These are phyloP conservation scores for Parauchenoglanis punctatus DNA, from an alignment of 2,797 vertebrate genomes.

Conservation along the genomic window DNA sequence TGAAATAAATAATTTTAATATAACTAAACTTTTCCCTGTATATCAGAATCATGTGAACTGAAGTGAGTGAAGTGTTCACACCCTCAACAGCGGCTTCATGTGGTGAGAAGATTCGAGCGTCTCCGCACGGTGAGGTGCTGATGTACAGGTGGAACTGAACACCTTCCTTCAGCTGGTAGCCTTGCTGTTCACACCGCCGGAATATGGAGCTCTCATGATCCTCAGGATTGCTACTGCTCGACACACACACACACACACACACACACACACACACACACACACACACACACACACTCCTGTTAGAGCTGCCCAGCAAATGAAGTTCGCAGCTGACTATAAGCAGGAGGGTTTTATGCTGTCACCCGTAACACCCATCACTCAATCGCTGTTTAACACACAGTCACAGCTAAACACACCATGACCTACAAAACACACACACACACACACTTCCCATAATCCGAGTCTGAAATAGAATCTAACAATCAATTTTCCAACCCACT, in stretches of 20 bases:
- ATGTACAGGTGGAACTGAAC: slow-evolving; percentile 89
- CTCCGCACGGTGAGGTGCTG: slow-evolving; percentile 87
- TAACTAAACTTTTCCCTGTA: background rate
- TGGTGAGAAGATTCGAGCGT: slow-evolving; percentile 86
- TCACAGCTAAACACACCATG: slow-evolving; percentile 26
- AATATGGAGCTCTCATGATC: slow-evolving; percentile 84
- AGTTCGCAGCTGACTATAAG: slow-evolving; percentile 14
- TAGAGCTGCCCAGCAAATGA: slow-evolving; percentile 4
- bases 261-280: background rate
- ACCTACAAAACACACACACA: slow-evolving; percentile 26
- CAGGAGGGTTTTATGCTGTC: slow-evolving; percentile 14
- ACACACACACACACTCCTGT: background rate
- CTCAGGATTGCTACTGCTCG: slow-evolving; percentile 77
- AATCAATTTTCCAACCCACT: slow-evolving; percentile 17
- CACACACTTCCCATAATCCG: background rate
- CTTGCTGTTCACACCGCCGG: slow-evolving; percentile 74
- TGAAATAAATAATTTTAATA: background rate
- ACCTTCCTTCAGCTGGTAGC: slow-evolving; percentile 82
- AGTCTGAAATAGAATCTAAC: slow-evolving; percentile 4
- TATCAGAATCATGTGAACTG: too few relatives aligned
- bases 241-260: slow-evolving; percentile 13
- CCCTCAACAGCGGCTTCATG: slow-evolving; percentile 85
- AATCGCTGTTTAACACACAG: slow-evolving; percentile 46
- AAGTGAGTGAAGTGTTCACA: slow-evolving; percentile 56
- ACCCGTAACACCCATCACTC: slow-evolving; percentile 23